Evolutionary conservation across 2,113 vertebrate genomes (phyloP).

Genomic region (Columbina picui): DNA sequence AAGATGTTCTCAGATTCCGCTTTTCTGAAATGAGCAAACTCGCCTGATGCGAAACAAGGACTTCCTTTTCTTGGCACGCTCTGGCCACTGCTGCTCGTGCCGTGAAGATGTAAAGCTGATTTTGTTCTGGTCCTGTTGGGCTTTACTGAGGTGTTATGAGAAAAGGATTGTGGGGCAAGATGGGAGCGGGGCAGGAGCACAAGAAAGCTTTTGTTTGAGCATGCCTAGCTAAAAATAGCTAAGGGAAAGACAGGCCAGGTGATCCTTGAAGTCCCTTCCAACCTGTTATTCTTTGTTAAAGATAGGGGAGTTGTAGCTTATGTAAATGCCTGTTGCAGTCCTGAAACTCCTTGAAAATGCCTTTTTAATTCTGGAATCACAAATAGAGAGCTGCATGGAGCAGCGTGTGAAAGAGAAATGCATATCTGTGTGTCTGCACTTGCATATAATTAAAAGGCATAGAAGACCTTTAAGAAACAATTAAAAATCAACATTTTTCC

Average conservation of each 20-base stretch:
- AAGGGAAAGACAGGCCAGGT: neutral
- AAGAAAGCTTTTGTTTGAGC: neutral
- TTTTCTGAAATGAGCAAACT: neutral
- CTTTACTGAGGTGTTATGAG: neutral
- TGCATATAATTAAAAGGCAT: neutral
- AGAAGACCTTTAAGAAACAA: neutral
- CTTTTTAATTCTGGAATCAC: neutral
- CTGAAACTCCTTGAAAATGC: neutral
- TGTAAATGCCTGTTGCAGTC: neutral
- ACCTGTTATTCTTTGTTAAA: neutral
- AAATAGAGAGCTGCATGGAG: neutral
- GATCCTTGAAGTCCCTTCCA: no score
- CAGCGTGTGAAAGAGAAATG: neutral
- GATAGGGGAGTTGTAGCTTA: neutral
- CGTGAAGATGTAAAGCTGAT: neutral
- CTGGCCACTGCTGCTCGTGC: neutral
- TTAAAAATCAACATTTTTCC: neutral
- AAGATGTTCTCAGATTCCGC: neutral
- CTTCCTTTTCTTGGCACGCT: neutral
- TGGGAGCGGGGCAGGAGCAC: neutral
- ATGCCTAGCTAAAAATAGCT: neutral
- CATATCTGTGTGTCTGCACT: neutral
- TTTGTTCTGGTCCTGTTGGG: neutral
- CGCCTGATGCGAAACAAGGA: neutral
- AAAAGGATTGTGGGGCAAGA: neutral